Conservation (phyloP, 2,888 invertebrate genomes). For the Acrocera orbiculus region DNA sequence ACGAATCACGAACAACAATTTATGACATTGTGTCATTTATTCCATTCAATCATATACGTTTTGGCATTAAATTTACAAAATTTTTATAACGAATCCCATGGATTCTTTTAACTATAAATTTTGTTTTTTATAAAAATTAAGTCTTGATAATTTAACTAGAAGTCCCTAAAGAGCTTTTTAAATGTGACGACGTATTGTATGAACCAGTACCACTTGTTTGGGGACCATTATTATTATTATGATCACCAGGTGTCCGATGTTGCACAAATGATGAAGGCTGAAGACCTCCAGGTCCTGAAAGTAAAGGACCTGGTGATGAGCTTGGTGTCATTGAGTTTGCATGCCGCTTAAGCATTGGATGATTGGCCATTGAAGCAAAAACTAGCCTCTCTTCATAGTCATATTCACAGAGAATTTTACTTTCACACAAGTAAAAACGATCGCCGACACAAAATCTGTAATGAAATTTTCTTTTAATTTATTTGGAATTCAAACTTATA, state of each 20-base stretch:
- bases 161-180: conserved; percentile 30
- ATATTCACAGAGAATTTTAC: conserved; percentile 94
- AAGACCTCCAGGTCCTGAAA: conserved; percentile 19
- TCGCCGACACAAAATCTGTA: conserved; percentile 95
- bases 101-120: too few species aligned
- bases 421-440: conserved; percentile 90
- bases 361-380: conserved; percentile 88
- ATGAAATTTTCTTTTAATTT: conserved; percentile 14
- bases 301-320: conserved; percentile 13
- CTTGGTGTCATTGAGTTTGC: conserved; percentile 27
- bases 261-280: conserved; percentile 13
- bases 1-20: too few species aligned
- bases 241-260: conserved; percentile 28
- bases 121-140: too few species aligned
- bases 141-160: conserved; percentile 29
- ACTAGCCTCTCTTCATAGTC: conserved; percentile 93
- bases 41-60: too few species aligned
- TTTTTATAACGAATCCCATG: too few species aligned
- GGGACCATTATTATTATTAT: conserved; percentile 25
- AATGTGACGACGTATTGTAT: conserved; percentile 24
- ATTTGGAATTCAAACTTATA: too few species aligned
- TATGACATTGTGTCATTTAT: too few species aligned
- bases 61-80: too few species aligned
- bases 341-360: conserved; percentile 41
- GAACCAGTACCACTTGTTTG: conserved; percentile 23